A percentile compares a stretch with the other conserved stretches of the same genome.
phyloP scores from a whole-genome alignment of 2,888 invertebrate species.

The Cryptops parisi region DNA sequence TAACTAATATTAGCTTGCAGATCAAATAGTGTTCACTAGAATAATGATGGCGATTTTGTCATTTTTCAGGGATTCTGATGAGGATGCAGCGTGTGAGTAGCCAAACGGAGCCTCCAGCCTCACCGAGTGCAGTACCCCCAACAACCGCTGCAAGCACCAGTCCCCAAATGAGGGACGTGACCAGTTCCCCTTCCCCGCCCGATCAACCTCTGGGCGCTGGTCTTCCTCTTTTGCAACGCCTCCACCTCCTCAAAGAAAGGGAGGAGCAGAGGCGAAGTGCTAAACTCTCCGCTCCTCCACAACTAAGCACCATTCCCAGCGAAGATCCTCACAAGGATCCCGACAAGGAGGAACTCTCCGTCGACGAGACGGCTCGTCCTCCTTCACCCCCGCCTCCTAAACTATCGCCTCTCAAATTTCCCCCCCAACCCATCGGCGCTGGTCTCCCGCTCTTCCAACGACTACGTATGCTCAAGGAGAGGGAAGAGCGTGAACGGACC shows the following conservation, averaged over 20 bases:
- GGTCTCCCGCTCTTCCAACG: constrained; percentile 64
- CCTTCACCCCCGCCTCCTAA: constrained; percentile 7
- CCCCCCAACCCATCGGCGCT: constrained; percentile 49
- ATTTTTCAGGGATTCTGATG: constrained; percentile 56
- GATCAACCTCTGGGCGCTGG: constrained; percentile 56
- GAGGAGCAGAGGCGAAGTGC: constrained; percentile 46
- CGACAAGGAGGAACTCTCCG: constrained; percentile 31
- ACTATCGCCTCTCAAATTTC: constrained; percentile 16
- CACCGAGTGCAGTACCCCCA: background rate
- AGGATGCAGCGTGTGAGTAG: constrained; percentile 72
- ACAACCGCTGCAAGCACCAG: background rate
- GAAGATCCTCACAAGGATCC: constrained; percentile 29
- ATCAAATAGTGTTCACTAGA: too few relatives aligned
- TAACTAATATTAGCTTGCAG: too few relatives aligned
- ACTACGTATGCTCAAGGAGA: constrained; percentile 65
- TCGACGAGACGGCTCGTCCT: constrained; percentile 12
- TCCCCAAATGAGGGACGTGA: background rate
- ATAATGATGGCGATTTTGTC: too few relatives aligned
- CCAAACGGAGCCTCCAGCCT: constrained; percentile 29
- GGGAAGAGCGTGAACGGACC: constrained; percentile 50
- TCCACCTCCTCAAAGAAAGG: constrained; percentile 69
- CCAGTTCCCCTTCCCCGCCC: constrained; percentile 26
- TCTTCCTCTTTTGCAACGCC: constrained; percentile 55
- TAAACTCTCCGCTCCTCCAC: constrained; percentile 20
- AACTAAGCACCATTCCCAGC: constrained; percentile 26